phyloP scores from a whole-genome alignment of 2,797 vertebrate genomes.

The Florisuga fusca region DNA sequence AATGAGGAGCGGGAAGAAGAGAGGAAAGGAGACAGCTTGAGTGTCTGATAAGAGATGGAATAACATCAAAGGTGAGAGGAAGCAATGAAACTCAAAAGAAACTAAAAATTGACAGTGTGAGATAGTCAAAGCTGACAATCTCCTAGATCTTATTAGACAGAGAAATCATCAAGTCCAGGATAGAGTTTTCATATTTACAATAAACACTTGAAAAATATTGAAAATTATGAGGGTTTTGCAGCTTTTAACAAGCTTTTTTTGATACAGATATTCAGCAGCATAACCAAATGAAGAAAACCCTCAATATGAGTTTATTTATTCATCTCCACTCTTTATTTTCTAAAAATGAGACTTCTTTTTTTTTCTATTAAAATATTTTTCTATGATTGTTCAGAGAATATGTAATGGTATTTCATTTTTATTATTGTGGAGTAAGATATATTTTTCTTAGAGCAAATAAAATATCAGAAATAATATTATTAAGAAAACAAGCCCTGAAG shows the following conservation, averaged over 20 bases:
- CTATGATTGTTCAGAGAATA: background rate
- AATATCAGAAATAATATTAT: background rate
- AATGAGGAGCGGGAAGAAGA: background rate
- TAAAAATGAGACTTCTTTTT: background rate
- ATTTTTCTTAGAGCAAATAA: background rate
- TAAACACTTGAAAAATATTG: background rate
- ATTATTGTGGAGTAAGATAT: background rate
- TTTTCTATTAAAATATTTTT: background rate
- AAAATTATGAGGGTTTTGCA: background rate
- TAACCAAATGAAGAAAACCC: background rate
- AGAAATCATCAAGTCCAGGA: background rate
- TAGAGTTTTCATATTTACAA: background rate
- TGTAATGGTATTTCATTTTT: background rate
- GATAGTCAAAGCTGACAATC: background rate
- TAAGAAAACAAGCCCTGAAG: background rate
- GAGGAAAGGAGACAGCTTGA: constrained; percentile 3
- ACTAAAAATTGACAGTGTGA: background rate
- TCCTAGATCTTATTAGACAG: background rate
- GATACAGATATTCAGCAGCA: background rate
- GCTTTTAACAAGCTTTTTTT: background rate
- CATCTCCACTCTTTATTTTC: background rate
- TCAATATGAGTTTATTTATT: background rate
- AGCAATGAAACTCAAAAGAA: background rate
- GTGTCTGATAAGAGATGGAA: constrained; percentile 27
- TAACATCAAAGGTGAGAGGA: background rate